Conservation (phyloP, 2,113 vertebrate genomes). For the Turdus rufiventris region DNA sequence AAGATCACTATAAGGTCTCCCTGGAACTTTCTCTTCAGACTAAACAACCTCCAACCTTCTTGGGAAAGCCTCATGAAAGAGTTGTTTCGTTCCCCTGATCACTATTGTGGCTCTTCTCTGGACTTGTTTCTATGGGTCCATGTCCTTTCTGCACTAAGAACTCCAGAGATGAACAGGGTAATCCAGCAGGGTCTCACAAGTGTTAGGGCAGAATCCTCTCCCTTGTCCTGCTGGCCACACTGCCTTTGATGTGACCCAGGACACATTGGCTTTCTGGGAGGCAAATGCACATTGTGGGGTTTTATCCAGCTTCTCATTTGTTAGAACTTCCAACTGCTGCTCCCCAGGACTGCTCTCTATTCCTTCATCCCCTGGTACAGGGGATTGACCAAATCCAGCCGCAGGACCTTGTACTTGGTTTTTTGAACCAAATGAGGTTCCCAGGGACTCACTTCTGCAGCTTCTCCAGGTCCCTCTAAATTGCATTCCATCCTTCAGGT, state of each 20-base stretch:
- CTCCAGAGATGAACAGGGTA: background rate
- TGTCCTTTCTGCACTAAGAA: background rate
- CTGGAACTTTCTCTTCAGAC: background rate
- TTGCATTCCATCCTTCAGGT: background rate
- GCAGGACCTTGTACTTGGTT: background rate
- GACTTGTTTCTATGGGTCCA: background rate
- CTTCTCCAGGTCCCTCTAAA: background rate
- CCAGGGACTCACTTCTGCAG: background rate
- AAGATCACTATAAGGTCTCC: background rate
- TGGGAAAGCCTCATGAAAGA: background rate
- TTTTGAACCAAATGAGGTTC: background rate
- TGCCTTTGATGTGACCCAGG: background rate
- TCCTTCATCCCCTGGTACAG: background rate
- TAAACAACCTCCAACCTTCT: background rate
- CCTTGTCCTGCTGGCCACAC: no score
- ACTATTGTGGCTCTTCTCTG: background rate
- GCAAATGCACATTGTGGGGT: background rate
- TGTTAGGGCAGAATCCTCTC: background rate
- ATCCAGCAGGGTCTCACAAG: background rate
- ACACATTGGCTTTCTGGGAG: fast-evolving
- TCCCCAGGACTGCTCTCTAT: background rate
- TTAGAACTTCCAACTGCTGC: background rate
- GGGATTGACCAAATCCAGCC: background rate
- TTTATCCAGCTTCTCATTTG: fast-evolving
- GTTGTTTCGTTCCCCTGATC: background rate